Evolutionary conservation across 1,140 invertebrate species (phyloP), one percentile per base, ranked within the genome.

Genomic region (Drosophila chauvacae): DNA sequence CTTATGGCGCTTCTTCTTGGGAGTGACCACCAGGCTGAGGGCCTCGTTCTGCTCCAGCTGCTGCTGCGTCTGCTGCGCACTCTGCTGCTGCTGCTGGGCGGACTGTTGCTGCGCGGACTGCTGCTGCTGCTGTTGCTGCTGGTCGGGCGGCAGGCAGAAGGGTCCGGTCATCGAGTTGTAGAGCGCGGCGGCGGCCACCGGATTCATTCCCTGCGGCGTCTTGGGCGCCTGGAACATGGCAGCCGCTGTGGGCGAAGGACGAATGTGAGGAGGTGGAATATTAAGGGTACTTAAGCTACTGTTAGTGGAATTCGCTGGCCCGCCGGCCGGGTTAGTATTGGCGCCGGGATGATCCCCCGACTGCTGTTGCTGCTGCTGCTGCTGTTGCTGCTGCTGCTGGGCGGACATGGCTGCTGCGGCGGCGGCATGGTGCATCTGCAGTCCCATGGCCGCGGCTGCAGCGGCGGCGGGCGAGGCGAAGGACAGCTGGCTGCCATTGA

Each of bases 1-100:
- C 95, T 99, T 99, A 92, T 99, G 98, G 20, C 98, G 94, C 94
- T 98, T 99, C 94, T 98, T 98, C 93, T 98, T 98, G 0, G 97
- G 97, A 28, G 97, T 96, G 69, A 99, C 97, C 28, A 99, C 97
- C 73, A 99, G 94, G 82, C 97, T 97, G 13, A 99, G 95, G 1
- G 98, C 97, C 93, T 99, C 98, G 90, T 98, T 98, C 93, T 99
- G 98, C 93, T 98, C 97, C 30, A 92, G 59, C 60, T 90, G 70
- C 78, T 91, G 90, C 47, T 91, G 84, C 91, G 93, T 92, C 92
- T 77, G 80, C 90, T 94, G 86, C 7, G 83, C 75, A 30, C 96
- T 95, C 58, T 96, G 94, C 41, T 95, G 94, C 23, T 84, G 76
- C 42, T 79, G 78, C 41, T 93, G 93, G 39, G 37, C 66, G 63